These are phyloP conservation scores for Laodelphax striatellus DNA, from an alignment of 1,140 invertebrate species.

Conservation along the genomic window DNA sequence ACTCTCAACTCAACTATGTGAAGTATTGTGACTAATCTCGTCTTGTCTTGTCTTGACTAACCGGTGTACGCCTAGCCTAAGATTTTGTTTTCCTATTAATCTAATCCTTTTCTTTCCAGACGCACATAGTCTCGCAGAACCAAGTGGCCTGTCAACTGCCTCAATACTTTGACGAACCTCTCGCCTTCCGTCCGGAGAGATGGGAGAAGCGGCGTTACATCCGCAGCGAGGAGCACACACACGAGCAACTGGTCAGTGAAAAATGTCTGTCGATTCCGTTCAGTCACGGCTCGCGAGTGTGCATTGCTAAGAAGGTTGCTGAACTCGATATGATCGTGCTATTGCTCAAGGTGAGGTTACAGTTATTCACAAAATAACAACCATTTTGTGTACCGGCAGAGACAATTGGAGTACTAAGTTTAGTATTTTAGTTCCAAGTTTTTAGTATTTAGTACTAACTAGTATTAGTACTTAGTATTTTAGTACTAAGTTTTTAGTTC, in stretches of 20 bases:
- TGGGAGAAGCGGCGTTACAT: conserved; percentile 44
- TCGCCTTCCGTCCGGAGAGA: conserved; percentile 61
- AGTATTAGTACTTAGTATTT: too few species aligned
- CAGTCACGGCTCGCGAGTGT: conserved; percentile 76
- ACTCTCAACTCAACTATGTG: too few species aligned
- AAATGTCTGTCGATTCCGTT: conserved; percentile 77
- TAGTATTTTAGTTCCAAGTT: too few species aligned
- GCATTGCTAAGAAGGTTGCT: conserved; percentile 76
- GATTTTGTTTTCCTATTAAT: too few species aligned
- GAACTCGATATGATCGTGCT: conserved; percentile 77
- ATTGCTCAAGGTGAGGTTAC: conserved; percentile 53
- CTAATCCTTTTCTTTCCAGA: conserved; percentile 43
- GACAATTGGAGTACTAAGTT: too few species aligned
- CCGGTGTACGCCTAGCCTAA: too few species aligned
- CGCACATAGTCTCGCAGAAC: conserved; percentile 77
- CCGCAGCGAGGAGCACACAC: conserved; percentile 31
- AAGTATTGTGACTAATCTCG: too few species aligned
- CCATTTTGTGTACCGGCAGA: too few species aligned
- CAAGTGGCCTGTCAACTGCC: conserved; percentile 57
- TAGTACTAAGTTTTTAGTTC: too few species aligned
- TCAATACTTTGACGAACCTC: conserved; percentile 55
- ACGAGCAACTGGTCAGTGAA: conserved; percentile 39
- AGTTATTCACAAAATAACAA: background rate
- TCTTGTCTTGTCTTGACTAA: too few species aligned
- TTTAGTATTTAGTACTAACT: too few species aligned